A percentile compares a stretch with the other conserved stretches of the same genome.
These are phyloP conservation scores for Ochotona princeps DNA, from an alignment of 2,113 vertebrate species.

Conservation along the genomic window DNA sequence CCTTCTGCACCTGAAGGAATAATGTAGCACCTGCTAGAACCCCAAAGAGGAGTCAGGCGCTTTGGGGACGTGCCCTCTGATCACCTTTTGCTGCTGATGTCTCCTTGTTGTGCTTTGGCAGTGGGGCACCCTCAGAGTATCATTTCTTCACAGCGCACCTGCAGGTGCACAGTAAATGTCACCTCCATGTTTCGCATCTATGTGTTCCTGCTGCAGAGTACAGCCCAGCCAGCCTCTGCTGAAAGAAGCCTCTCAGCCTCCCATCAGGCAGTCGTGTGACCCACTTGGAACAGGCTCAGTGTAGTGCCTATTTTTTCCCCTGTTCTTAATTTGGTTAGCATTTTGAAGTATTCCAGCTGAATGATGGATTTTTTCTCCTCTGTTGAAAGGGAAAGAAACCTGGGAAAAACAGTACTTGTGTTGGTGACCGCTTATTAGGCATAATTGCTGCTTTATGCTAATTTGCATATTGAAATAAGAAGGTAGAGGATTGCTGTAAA, in stretches of 20 bases:
- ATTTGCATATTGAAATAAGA: constrained; percentile 50
- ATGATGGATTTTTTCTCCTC: constrained; percentile 11
- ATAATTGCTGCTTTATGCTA: constrained; percentile 62
- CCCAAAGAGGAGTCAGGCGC: not conserved
- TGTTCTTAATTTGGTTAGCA: constrained; percentile 59
- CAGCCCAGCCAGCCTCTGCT: not conserved
- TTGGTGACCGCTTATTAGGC: constrained; percentile 46
- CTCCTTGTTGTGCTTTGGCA: not conserved
- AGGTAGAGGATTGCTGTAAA: constrained; percentile 46
- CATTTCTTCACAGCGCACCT: constrained; percentile 21
- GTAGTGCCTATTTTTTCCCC: not conserved
- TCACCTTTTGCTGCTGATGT: constrained; percentile 13
- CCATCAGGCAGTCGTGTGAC: not conserved
- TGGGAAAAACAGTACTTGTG: constrained; percentile 46
- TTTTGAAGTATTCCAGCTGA: constrained; percentile 49
- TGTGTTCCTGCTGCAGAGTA: not conserved
- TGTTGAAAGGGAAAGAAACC: constrained; percentile 59
- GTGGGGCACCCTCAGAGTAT: not conserved
- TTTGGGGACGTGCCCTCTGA: not conserved
- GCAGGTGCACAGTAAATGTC: not conserved
- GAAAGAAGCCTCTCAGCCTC: not conserved
- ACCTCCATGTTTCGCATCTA: not conserved
- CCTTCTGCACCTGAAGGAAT: not conserved
- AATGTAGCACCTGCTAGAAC: not conserved
- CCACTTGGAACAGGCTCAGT: constrained; percentile 54